A percentile compares a stretch with the other conserved stretches of the same genome.
Conservation (phyloP, 2,888 invertebrate genomes). For the Ptychoptera contaminata region DNA sequence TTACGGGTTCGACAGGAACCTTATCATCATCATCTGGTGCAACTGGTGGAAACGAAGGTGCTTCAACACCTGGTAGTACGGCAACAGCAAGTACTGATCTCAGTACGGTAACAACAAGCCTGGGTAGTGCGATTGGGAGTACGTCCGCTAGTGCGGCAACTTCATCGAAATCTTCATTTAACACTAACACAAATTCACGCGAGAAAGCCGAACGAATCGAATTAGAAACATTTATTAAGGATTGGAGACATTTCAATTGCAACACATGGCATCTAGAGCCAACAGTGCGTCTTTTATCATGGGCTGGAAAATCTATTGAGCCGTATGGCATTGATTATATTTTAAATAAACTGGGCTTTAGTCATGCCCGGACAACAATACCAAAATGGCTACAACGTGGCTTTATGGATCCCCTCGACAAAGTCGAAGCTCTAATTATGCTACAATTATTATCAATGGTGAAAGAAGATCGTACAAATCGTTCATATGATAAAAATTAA, state of each 20-base stretch:
- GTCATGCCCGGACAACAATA: slow-evolving; percentile 94
- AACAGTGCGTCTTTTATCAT: slow-evolving; percentile 67
- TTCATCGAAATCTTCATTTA: too few species aligned
- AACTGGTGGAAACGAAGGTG: slow-evolving; percentile 5
- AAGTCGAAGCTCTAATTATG: slow-evolving; percentile 68
- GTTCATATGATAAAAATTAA: slow-evolving; percentile 3
- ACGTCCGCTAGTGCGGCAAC: too few species aligned
- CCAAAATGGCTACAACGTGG: slow-evolving; percentile 99
- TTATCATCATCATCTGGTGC: slow-evolving; percentile 1
- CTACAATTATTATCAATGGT: slow-evolving; percentile 49
- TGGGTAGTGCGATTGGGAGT: too few species aligned
- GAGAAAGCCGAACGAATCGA: slow-evolving; percentile 18
- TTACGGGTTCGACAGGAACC: background rate
- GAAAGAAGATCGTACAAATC: slow-evolving; percentile 29
- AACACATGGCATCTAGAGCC: slow-evolving; percentile 95
- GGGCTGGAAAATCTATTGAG: slow-evolving; percentile 94
- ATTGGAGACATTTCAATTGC: slow-evolving; percentile 83
- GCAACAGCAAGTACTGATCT: background rate
- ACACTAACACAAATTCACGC: too few species aligned
- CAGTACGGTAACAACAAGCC: background rate
- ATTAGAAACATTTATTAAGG: slow-evolving; percentile 54
- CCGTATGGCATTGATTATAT: slow-evolving; percentile 98
- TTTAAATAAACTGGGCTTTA: slow-evolving; percentile 91
- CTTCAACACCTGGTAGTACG: background rate
- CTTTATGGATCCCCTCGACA: slow-evolving; percentile 93